Evolutionary conservation across 2,797 vertebrate genomes (phyloP).

Genomic region (Danio albolineatus): DNA sequence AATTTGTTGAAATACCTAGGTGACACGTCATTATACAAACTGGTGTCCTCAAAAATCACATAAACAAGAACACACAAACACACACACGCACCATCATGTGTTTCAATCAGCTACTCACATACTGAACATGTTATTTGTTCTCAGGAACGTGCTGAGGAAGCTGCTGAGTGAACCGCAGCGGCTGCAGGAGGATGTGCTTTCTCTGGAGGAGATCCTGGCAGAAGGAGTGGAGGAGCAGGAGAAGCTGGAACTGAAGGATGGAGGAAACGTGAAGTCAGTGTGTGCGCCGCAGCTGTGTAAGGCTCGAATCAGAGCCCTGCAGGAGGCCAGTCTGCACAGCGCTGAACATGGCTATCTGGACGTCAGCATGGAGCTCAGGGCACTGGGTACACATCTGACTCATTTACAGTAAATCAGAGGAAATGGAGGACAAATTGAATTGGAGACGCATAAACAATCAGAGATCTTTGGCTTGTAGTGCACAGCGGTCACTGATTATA

Average conservation of each 20-base stretch:
- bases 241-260: neutral
- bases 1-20: too few species aligned
- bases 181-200: conserved; percentile 88
- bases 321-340: conserved; percentile 95
- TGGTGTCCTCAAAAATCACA: too few species aligned
- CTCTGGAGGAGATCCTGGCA: conserved; percentile 93
- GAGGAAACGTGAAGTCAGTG: neutral
- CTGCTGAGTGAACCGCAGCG: conserved; percentile 87
- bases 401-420: conserved; percentile 16
- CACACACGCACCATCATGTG: too few species aligned
- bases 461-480: neutral
- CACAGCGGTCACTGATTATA: neutral
- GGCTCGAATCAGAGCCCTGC: conserved; percentile 88
- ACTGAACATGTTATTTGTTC: neutral
- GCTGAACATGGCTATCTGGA: conserved; percentile 93
- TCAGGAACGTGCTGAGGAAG: conserved; percentile 90
- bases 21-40: too few species aligned
- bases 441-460: neutral
- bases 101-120: neutral
- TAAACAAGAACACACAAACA: too few species aligned
- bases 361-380: conserved; percentile 91
- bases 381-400: conserved; percentile 79
- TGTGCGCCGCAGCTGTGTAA: conserved; percentile 75
- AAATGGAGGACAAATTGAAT: neutral
- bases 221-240: conserved; percentile 88